Evolutionary conservation across 2,888 invertebrate genomes (phyloP).

Genomic region (Timema podura): DNA sequence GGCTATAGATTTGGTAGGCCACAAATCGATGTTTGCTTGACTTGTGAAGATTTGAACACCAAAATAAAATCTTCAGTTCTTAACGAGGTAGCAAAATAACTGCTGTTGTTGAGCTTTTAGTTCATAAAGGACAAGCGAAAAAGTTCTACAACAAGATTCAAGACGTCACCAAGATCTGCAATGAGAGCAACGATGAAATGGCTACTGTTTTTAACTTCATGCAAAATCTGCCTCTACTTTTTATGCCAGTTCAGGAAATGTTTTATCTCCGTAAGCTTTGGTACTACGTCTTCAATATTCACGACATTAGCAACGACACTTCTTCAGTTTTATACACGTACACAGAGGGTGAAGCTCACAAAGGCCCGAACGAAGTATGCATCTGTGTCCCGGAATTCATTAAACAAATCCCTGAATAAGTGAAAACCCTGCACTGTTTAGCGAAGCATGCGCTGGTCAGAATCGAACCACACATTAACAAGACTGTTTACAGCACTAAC

Average conservation of each 20-base stretch:
- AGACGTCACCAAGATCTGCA: neutral
- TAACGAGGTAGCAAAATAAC: too few relatives aligned
- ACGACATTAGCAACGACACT: neutral
- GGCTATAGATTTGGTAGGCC: constrained; percentile 5
- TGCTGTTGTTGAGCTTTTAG: neutral
- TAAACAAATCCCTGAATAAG: neutral
- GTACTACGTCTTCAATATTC: neutral
- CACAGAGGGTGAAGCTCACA: neutral
- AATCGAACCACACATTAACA: constrained; percentile 13
- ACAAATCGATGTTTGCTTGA: neutral
- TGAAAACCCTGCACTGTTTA: constrained; percentile 5
- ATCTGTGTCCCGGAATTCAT: neutral
- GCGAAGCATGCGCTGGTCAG: constrained; percentile 3
- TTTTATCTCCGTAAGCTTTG: too few relatives aligned
- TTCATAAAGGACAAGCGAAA: neutral
- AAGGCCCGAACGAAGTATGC: constrained; percentile 6
- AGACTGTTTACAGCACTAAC: neutral
- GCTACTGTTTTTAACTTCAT: neutral
- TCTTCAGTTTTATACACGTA: neutral
- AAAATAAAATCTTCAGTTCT: too few relatives aligned
- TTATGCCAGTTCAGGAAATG: neutral
- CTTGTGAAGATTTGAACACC: too few relatives aligned
- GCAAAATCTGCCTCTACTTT: constrained; percentile 2
- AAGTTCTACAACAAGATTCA: constrained; percentile 7
- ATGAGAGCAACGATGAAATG: neutral